Conservation (phyloP, 2,888 invertebrate genomes). For the Leucania comma region DNA sequence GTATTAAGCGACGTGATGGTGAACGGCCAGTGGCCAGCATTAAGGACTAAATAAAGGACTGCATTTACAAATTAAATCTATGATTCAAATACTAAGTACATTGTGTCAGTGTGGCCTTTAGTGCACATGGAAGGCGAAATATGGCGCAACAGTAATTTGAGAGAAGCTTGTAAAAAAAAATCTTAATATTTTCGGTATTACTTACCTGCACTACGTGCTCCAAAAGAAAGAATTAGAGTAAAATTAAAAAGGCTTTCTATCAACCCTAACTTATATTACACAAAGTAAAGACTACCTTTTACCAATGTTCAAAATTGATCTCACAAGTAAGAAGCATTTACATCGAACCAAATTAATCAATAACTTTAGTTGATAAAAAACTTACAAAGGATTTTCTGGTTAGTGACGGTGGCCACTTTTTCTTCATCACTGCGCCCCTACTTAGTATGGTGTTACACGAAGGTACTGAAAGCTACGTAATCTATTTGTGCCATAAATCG, state of each 20-base stretch:
- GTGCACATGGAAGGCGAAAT: not conserved
- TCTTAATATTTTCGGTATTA: no score
- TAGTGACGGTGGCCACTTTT: not conserved
- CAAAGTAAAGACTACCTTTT: not conserved
- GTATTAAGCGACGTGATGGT: no score
- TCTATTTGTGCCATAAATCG: constrained; percentile 26
- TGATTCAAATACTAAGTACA: no score
- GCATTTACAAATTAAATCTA: not conserved
- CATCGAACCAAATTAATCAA: not conserved
- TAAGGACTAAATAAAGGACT: no score
- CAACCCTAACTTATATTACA: no score
- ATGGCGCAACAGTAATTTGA: not conserved
- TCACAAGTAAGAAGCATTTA: not conserved
- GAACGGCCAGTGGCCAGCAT: no score
- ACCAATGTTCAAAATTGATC: not conserved
- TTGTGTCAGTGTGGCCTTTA: not conserved
- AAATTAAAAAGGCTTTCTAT: no score
- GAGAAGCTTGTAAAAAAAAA: not conserved
- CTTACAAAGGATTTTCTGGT: not conserved
- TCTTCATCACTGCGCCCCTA: not conserved
- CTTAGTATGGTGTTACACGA: constrained; percentile 20
- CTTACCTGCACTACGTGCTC: not conserved
- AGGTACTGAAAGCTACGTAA: constrained; percentile 15
- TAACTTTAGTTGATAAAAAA: not conserved
- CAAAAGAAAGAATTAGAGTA: no score